A percentile compares a stretch with the other conserved stretches of the same genome.
Conservation (phyloP, 2,888 invertebrate species). For the Spodoptera picta region DNA sequence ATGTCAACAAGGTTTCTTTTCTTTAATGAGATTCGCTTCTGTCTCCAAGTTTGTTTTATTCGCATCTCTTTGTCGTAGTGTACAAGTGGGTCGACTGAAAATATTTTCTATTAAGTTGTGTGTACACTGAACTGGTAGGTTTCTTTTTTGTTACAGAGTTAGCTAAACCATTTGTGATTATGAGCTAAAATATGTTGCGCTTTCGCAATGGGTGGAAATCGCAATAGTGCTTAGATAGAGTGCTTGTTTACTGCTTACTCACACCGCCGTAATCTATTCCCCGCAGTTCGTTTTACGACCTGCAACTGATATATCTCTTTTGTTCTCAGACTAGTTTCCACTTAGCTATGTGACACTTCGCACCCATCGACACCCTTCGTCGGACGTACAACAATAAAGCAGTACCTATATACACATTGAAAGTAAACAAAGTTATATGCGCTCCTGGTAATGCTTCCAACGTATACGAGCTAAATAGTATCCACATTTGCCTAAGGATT, state of each 20-base stretch:
- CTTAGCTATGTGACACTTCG: conserved; percentile 11
- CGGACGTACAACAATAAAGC: neutral
- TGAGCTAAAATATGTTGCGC: neutral
- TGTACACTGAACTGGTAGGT: neutral
- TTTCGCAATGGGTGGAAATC: conserved; percentile 1
- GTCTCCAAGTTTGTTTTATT: conserved; percentile 39
- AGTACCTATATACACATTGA: neutral
- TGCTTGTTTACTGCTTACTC: conserved; percentile 34
- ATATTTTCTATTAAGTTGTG: conserved; percentile 18
- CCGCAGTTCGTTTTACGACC: conserved; percentile 31
- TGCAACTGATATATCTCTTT: conserved; percentile 22
- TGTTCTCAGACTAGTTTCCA: conserved; percentile 7
- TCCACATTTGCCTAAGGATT: too few relatives aligned
- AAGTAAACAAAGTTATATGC: conserved; percentile 14
- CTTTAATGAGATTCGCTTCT: conserved; percentile 43
- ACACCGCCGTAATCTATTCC: conserved; percentile 24
- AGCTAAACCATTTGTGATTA: neutral
- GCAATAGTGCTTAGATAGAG: conserved; percentile 21
- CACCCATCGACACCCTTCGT: neutral
- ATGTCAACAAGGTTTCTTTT: conserved; percentile 24
- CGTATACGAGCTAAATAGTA: conserved; percentile 17
- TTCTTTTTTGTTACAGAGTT: neutral
- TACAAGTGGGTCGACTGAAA: conserved; percentile 24
- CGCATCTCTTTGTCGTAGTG: conserved; percentile 28
- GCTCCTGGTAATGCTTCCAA: conserved; percentile 20